A percentile compares a stretch with the other conserved stretches of the same genome.
Evolutionary conservation across 1,140 invertebrate genomes (phyloP).

Genomic region (Aricia agestis): DNA sequence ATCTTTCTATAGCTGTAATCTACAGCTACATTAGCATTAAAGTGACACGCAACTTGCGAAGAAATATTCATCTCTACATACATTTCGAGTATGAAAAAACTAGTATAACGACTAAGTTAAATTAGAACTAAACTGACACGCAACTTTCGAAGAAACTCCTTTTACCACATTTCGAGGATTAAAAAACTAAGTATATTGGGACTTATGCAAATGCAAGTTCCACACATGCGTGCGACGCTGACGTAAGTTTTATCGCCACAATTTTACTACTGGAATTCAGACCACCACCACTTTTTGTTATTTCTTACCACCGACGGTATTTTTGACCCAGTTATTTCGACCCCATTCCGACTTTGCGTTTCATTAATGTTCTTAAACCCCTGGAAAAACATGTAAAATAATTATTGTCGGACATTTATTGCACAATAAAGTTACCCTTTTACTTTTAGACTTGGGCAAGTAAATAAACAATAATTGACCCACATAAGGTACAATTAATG

Average conservation of each 20-base stretch:
- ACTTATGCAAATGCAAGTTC: slow-evolving; percentile 8
- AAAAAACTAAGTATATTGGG: neutral
- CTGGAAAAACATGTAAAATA: slow-evolving; percentile 10
- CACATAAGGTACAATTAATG: neutral
- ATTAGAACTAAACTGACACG: too few species aligned
- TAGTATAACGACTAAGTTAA: too few species aligned
- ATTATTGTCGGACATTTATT: neutral
- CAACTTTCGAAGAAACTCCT: too few species aligned
- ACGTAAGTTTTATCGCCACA: neutral
- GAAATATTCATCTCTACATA: too few species aligned
- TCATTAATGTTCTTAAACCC: neutral
- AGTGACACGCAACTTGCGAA: too few species aligned
- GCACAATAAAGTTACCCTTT: slow-evolving; percentile 5
- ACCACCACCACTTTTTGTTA: slow-evolving; percentile 32
- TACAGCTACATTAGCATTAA: too few species aligned
- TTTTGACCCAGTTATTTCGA: slow-evolving; percentile 53
- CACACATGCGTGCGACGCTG: neutral
- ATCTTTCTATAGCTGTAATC: too few species aligned
- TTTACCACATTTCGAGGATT: too few species aligned
- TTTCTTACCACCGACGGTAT: slow-evolving; percentile 39
- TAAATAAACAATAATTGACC: neutral
- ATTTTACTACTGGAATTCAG: slow-evolving; percentile 8
- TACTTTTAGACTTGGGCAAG: neutral
- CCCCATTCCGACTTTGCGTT: slow-evolving; percentile 35
- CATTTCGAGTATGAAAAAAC: too few species aligned